Evolutionary conservation across 2,888 invertebrate genomes (phyloP).

Genomic region (Caenorhabditis doughertyi): DNA sequence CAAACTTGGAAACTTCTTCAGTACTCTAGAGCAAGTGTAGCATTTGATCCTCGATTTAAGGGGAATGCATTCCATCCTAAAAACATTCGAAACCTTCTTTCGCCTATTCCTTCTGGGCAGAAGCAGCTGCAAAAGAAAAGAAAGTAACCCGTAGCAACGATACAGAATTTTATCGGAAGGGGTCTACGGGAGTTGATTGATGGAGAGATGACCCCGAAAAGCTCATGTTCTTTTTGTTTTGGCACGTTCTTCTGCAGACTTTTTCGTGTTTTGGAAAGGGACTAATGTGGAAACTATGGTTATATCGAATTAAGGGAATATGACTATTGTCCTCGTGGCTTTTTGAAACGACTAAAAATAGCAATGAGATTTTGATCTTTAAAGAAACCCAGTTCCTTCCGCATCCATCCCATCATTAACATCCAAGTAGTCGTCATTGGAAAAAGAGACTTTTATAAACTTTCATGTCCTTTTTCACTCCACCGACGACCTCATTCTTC

Average conservation of each 20-base stretch:
- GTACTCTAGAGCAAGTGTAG: no score
- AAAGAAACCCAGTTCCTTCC: conserved; percentile 14
- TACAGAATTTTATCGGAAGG: conserved; percentile 13
- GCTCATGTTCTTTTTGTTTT: background rate
- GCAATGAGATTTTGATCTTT: background rate
- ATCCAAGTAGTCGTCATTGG: conserved; percentile 7
- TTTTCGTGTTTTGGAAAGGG: conserved; percentile 8
- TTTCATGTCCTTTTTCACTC: conserved; percentile 1
- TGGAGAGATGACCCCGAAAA: background rate
- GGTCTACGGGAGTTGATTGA: conserved; percentile 14
- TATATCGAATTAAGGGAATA: background rate
- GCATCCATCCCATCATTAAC: background rate
- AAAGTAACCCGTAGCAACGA: conserved; percentile 19
- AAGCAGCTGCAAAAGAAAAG: conserved; percentile 16
- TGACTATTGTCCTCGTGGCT: background rate
- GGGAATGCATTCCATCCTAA: background rate
- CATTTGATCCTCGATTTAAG: no score
- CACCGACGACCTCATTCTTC: background rate
- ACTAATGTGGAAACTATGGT: no score
- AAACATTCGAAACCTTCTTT: background rate
- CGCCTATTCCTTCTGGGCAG: background rate
- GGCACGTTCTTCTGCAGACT: background rate
- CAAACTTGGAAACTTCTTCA: no score
- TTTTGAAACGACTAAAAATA: background rate
- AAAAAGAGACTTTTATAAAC: conserved; percentile 18